Conservation (phyloP, 2,888 invertebrate species). For the Eulithis prunata region DNA sequence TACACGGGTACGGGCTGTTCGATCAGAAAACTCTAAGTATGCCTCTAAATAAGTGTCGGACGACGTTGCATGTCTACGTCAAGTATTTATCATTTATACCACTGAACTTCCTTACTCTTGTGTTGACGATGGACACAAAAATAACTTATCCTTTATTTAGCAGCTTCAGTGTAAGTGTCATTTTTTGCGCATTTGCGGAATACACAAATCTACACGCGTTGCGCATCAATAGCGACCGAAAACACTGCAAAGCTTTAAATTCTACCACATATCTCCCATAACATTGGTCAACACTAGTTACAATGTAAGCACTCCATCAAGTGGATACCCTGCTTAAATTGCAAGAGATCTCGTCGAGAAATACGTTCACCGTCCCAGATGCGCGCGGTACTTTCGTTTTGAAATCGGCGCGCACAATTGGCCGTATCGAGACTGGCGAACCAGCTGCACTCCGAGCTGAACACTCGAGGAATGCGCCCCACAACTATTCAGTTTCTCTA, state of each 20-base stretch:
- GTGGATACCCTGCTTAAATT: constrained; percentile 51
- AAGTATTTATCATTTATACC: too few species aligned
- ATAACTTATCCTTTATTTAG: too few species aligned
- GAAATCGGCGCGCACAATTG: constrained; percentile 83
- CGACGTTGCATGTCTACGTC: too few species aligned
- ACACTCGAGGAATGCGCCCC: constrained; percentile 67
- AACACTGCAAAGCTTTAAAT: not conserved
- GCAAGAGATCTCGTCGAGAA: constrained; percentile 80
- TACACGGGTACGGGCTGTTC: constrained; percentile 5
- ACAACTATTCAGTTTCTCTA: constrained; percentile 48
- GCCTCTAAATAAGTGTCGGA: not conserved
- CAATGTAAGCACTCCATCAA: constrained; percentile 4
- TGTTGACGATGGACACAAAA: too few species aligned
- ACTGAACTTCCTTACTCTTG: too few species aligned
- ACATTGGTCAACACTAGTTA: constrained; percentile 1
- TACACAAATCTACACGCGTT: too few species aligned
- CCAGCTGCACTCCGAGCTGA: constrained; percentile 59
- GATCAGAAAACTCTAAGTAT: not conserved
- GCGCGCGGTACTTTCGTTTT: constrained; percentile 84
- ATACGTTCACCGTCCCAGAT: constrained; percentile 84
- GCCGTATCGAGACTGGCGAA: constrained; percentile 78
- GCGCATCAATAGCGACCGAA: too few species aligned
- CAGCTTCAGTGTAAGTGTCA: too few species aligned
- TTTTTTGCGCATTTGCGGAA: too few species aligned
- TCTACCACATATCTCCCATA: not conserved